Conservation (phyloP, 2,113 vertebrate species). For the Podocnemis expansa region DNA sequence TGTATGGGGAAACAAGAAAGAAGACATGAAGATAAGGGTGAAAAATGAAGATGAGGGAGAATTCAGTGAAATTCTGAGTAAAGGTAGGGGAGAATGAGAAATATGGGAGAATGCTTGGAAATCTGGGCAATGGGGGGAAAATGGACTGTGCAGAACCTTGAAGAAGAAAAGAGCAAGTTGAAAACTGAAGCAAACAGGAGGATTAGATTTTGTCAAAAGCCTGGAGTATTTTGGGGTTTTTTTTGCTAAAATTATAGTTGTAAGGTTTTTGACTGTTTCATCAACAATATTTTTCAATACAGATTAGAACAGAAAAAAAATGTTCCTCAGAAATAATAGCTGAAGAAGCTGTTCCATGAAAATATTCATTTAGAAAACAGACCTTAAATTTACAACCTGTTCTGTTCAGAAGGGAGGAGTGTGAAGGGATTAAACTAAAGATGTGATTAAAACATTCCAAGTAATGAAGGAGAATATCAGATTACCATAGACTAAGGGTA, state of each 20-base stretch:
- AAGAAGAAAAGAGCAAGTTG: not conserved
- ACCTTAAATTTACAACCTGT: not conserved
- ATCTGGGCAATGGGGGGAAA: not conserved
- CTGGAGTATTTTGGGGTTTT: not conserved
- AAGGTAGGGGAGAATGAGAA: not conserved
- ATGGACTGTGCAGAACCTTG: not conserved
- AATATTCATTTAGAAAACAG: not conserved
- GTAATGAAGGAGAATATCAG: not conserved
- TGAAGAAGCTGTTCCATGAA: not conserved
- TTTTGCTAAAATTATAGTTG: not conserved
- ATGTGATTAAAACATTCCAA: not conserved
- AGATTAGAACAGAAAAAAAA: not conserved
- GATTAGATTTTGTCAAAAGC: not conserved
- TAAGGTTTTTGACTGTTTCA: constrained; percentile 13
- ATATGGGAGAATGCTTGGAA: not conserved
- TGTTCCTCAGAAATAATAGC: not conserved
- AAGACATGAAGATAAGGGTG: not conserved
- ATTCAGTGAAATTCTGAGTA: not conserved
- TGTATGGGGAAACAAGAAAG: not conserved
- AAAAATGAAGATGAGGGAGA: not conserved
- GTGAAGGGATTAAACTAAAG: not conserved
- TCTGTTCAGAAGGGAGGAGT: not conserved
- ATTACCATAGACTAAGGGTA: not conserved
- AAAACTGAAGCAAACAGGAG: not conserved
- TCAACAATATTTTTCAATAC: constrained; percentile 34